These are phyloP conservation scores for Metacarcinus magister DNA, from an alignment of 2,888 invertebrate species.

Conservation along the genomic window DNA sequence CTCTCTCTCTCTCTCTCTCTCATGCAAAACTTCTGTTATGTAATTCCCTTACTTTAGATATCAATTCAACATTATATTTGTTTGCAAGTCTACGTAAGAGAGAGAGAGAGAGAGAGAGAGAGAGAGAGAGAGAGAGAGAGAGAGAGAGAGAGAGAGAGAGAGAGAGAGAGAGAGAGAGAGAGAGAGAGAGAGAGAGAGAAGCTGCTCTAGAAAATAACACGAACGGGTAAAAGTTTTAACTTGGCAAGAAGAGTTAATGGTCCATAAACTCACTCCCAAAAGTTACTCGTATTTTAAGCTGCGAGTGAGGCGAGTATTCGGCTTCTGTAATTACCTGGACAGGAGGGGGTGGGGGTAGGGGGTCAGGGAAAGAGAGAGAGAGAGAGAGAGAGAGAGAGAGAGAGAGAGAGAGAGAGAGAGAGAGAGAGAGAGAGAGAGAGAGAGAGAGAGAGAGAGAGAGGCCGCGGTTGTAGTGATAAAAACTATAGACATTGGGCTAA, in stretches of 20 bases:
- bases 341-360: not conserved
- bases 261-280: constrained; percentile 52
- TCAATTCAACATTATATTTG: not conserved
- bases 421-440: not conserved
- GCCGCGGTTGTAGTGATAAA: not conserved
- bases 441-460: too few species aligned
- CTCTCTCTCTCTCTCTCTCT: too few species aligned
- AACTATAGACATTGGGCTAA: not conserved
- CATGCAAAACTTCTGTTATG: too few species aligned
- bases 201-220: constrained; percentile 37
- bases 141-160: not conserved
- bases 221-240: constrained; percentile 38
- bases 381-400: not conserved
- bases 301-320: not conserved
- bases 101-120: not conserved
- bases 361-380: not conserved
- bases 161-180: not conserved
- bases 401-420: not conserved
- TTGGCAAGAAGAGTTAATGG: constrained; percentile 46
- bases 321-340: not conserved
- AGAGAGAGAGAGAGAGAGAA: not conserved
- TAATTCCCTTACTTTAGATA: not conserved
- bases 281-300: constrained; percentile 55
- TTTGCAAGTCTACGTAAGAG: not conserved
- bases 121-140: not conserved